Percentiles rank a stretch among this genome's conserved stretches.
Evolutionary conservation across 2,113 vertebrate species (phyloP).

Genomic region (Machaerirhynchus nigripectus): DNA sequence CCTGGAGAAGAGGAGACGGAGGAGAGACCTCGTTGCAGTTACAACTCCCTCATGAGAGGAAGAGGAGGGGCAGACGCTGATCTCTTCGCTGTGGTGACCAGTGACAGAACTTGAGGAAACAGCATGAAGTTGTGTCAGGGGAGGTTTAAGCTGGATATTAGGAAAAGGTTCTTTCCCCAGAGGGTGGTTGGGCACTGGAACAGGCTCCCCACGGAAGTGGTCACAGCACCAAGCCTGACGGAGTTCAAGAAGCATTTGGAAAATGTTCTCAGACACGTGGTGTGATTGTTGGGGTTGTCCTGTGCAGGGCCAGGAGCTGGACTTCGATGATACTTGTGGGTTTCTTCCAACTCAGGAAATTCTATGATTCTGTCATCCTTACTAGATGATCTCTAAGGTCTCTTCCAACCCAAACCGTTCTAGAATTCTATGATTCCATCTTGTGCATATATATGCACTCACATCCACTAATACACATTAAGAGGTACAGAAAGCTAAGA

Average conservation of each 20-base stretch:
- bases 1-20: not conserved
- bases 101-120: not conserved
- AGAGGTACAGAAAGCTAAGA: slow-evolving; percentile 11
- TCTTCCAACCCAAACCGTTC: not conserved
- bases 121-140: not conserved
- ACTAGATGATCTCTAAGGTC: not conserved
- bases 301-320: not conserved
- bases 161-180: not conserved
- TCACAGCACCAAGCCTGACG: not conserved
- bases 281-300: not conserved
- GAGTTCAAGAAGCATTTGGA: not conserved
- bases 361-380: not conserved
- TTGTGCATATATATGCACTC: not conserved
- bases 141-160: not conserved
- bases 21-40: not conserved
- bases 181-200: not conserved
- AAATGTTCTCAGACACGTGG: not conserved
- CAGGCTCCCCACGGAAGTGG: not conserved
- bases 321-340: not conserved
- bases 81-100: not conserved
- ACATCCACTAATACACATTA: not conserved
- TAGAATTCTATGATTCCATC: not conserved
- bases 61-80: not conserved
- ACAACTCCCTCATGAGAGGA: not conserved
- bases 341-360: not conserved